Evolutionary conservation across 2,888 invertebrate species (phyloP), one percentile per base, ranked within the genome.

Genomic region (Vannuccia rotundouncinata): DNA sequence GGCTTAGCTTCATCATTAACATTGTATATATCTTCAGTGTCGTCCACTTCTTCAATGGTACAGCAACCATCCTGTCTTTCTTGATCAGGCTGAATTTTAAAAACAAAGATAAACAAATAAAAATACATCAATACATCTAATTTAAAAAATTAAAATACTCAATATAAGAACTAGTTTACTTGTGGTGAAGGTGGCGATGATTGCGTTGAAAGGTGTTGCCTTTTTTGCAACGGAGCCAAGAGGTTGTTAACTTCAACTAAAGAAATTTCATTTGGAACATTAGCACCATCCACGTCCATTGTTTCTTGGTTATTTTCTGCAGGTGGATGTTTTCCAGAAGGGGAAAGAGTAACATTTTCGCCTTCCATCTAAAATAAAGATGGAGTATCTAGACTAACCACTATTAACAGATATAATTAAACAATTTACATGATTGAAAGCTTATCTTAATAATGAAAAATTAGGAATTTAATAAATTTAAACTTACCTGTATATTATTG

Each of bases 1-100:
- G 66, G 66, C 25, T 66, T 66, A 22, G 66, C 66, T 66, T 66
- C 66, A 22, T 66, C 66, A 22, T 66, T 66, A n/a, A 22, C 66
- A 2, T 66, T 22, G 22, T 66, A 66, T 2, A 66, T n/a, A 27
- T 66, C 66, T 66, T 66, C 66, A 5, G 66, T 66, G 22, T 66
- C 66, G 22, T 66, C 66, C 5, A 66, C 5, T 66, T 66, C 66
- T 66, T 66, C 66, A 22, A 66, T 13, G 66, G 13, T 66, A 2
- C 22, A 22, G 66, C 22, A 66, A 66, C 22, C 66, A 66, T 66
- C 66, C 25, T 66, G 66, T 66, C 25, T 66, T 5, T 45, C 45
- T 17, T 45, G 17, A 45, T 10, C 17, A 45, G n/a, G n/a, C 17
- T 45, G 5, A 45, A 45, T 10, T 10, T 45, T 45, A 45, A 45